phyloP scores from a whole-genome alignment of 2,797 vertebrate species.

The Leptatherina wallacei region DNA sequence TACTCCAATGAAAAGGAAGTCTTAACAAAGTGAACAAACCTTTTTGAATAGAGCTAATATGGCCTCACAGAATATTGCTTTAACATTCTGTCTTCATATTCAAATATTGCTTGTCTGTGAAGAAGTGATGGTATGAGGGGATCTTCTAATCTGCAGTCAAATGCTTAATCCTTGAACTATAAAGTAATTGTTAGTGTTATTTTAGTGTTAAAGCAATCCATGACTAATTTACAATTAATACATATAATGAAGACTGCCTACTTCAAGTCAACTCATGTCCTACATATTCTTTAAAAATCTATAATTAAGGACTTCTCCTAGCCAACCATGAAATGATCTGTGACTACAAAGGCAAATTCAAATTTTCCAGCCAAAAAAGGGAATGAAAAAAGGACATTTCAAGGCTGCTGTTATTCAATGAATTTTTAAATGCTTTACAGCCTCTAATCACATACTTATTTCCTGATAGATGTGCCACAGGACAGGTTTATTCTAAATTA shows the following conservation, averaged over 20 bases:
- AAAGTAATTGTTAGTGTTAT: not conserved
- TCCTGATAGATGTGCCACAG: no score
- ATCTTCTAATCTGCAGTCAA: not conserved
- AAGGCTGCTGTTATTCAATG: not conserved
- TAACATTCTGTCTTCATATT: not conserved
- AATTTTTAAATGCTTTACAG: not conserved
- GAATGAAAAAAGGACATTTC: not conserved
- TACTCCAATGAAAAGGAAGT: not conserved
- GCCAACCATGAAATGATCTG: conserved; percentile 17
- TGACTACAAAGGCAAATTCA: not conserved
- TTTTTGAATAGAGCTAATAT: conserved; percentile 1
- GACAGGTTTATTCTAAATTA: no score
- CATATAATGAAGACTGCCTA: not conserved
- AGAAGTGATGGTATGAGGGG: not conserved
- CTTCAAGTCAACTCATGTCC: not conserved
- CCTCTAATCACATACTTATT: not conserved
- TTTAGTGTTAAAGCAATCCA: not conserved
- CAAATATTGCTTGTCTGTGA: not conserved
- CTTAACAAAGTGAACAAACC: not conserved
- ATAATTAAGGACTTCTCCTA: conserved; percentile 4
- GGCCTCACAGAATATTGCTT: no score
- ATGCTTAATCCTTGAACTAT: not conserved
- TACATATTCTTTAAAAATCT: not conserved
- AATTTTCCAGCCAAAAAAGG: conserved; percentile 4
- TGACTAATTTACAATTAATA: conserved; percentile 6